Base-by-base conservation (phyloP, 2,888 invertebrate genomes). In the Chrysolina haemoptera region DNA sequence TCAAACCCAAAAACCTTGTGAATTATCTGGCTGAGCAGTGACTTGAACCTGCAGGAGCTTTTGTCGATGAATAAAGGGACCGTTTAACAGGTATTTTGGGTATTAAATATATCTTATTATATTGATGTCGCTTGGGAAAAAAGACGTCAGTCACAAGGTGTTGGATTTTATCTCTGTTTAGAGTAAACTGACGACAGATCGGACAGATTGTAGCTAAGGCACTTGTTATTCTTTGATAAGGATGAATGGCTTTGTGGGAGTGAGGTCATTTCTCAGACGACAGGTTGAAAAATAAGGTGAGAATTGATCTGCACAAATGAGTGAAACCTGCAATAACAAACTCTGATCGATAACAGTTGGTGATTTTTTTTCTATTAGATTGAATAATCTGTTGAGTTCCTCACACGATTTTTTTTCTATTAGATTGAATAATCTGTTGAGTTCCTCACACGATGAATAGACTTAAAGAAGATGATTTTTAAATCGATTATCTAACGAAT, bases 21-120 rank as follows among this genome's bases (percentile, higher is more conserved):
- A 67, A 67, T 55, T 55, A 27, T 16, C 67, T n/a, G 40, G 41
- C 50, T 20, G 48, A 27, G 40, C 77, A 76, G 81, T 86, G 86
- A 85, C 85, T 86, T 81, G 82, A 80, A 81, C 74, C 85, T 79
- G 80, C 80, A 78, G 83, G 84, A 73, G 77, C 76, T 77, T 82
- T 84, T 85, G 83, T 85, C 67, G 65, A 55, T n/a, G 73, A 67
- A 85, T 80, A 85, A 86, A 82, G 78, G 82, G 79, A 83, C 71
- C 83, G 85, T 85, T 85, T 84, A 85, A 84, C 86, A 85, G 85
- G 85, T 85, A 85, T 85, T 85, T 85, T 82, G 79, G 81, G 81
- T 76, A 81, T 84, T 82, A 79, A 79, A 82, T 78, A 81, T 82
- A 80, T 76, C 74, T 72, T 75, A 80, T 82, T 82, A 78, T 82